Evolutionary conservation across 2,113 vertebrate genomes (phyloP), one percentile per base, ranked within the genome.

Genomic region (Rhinolophus sinicus): DNA sequence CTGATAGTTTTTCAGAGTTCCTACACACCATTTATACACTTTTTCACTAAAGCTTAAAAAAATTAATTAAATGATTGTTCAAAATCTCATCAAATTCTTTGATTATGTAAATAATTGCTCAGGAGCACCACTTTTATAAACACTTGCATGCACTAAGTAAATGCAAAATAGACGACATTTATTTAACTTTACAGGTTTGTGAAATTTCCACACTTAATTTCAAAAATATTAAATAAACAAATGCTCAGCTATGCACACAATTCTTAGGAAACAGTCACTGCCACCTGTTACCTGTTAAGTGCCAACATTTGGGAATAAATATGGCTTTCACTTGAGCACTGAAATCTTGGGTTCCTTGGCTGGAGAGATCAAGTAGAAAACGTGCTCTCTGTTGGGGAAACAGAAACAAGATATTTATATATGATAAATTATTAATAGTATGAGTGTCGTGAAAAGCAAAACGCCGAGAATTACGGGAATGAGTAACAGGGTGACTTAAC

Each of bases 231-330:
- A 90, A 94, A 70, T 92, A 96, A 96, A 87, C 89, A 96, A 94
- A 91, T 38, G 44, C 13, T 90, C 58, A 35, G 22, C 62, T 90
- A 40, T 40, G 38, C 52, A 88, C 67, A 88, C 35, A 91, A 38
- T n/a, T 94, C 70, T 94, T 73, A 87, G 70, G 62, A 72, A 91
- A 84, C 75, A 87, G 70, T 88, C 60, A 64, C 58, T 81, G 54
- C 64, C 84, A 96, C 76, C 80, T 97, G 78, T 83, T 92, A 75
- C 21, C 73, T 93, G 28, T 67, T 90, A 76, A 21, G 28, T 94
- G 93, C 92, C 92, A 97, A 86, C 75, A 78, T 93, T 81, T 90
- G 28, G 85, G 93, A 97, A 90, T 95, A 96, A 96, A 92, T 81
- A 58, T 44, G 70, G 11, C n/a, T 90, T 93, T 93, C 40, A 92